Conservation (phyloP, 2,113 vertebrate species). For the Muntiacus reevesi region DNA sequence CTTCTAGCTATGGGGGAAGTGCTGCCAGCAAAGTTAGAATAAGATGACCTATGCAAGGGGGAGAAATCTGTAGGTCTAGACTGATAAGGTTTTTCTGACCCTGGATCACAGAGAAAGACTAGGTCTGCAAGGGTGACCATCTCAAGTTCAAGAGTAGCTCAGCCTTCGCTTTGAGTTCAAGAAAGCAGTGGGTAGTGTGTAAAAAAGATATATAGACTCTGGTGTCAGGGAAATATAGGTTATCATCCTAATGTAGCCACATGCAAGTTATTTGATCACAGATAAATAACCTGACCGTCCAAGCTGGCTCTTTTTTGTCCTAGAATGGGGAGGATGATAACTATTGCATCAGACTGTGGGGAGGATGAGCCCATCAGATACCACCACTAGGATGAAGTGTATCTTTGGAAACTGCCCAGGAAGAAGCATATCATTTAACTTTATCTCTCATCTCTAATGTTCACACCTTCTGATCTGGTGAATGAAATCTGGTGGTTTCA, state of each 20-base stretch:
- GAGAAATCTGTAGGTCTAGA: not conserved
- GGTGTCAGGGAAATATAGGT: not conserved
- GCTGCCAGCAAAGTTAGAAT: not conserved
- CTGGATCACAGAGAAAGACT: not conserved
- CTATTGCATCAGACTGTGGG: not conserved
- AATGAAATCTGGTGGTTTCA: not conserved
- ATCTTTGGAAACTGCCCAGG: not conserved
- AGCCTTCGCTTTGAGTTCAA: not conserved
- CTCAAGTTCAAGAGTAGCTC: not conserved
- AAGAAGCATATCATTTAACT: not conserved
- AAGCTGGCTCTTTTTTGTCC: not conserved
- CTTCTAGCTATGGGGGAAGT: not conserved
- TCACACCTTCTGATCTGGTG: not conserved
- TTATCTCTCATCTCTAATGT: not conserved
- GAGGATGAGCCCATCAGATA: not conserved
- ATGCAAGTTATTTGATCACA: not conserved
- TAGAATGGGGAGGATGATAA: not conserved
- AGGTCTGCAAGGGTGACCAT: not conserved
- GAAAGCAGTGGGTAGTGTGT: not conserved
- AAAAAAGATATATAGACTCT: not conserved
- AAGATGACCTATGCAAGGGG: rapidly evolving
- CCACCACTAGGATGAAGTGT: rapidly evolving
- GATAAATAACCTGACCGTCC: not conserved
- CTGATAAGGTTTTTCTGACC: not conserved
- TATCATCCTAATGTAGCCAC: not conserved